Conservation (phyloP, 2,888 invertebrate species). For the Leistus spinibarbis region DNA sequence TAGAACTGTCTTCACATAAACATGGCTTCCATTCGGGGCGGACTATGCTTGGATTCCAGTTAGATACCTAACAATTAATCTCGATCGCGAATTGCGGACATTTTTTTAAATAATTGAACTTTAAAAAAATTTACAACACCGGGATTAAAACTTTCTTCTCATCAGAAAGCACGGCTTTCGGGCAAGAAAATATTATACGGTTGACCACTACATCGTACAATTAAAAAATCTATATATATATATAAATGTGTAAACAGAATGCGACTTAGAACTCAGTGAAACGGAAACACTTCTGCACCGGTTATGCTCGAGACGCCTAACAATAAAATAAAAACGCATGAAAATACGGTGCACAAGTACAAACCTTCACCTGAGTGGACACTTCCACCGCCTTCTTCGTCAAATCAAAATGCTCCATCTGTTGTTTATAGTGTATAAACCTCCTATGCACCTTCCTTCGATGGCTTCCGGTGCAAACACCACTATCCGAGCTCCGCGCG, state of each 20-base stretch:
- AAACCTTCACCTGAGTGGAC: conserved; percentile 56
- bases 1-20: too few species aligned
- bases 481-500: conserved; percentile 47
- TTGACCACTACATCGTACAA: too few species aligned
- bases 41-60: too few species aligned
- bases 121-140: too few species aligned
- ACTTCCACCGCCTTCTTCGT: conserved; percentile 67
- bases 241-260: not conserved
- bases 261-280: not conserved
- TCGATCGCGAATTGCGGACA: too few species aligned
- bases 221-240: too few species aligned
- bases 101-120: too few species aligned
- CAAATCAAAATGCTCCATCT: conserved; percentile 71
- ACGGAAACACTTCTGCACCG: not conserved
- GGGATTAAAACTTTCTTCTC: too few species aligned
- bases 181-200: too few species aligned
- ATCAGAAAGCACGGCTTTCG: too few species aligned
- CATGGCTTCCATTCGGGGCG: too few species aligned
- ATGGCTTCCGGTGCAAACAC: conserved; percentile 57
- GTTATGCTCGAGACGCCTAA: not conserved
- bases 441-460: conserved; percentile 75
- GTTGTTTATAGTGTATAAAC: conserved; percentile 70
- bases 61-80: too few species aligned
- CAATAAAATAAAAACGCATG: not conserved
- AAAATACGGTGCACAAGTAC: conserved; percentile 37